Base-by-base conservation (phyloP, 2,888 invertebrate genomes). In the Chymomyza procnemis region DNA sequence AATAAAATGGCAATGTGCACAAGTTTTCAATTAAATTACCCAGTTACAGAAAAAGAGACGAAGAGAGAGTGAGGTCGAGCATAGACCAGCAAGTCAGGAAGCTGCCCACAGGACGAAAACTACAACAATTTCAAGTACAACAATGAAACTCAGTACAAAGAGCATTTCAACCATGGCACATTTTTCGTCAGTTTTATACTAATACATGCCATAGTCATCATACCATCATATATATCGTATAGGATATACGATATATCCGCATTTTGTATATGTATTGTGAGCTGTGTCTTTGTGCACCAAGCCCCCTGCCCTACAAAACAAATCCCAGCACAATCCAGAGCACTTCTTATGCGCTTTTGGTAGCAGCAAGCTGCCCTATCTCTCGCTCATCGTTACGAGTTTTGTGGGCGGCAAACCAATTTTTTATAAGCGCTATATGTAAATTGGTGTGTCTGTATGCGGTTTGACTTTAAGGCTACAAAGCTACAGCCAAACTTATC, bases 1-100 rank as follows among this genome's bases (percentile, higher is more conserved):
- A 69, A 69, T 73, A 70, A 81, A 76, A 73, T 75, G 62, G 71
- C 65, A 79, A 85, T n/a, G 76, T 86, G 78, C 75, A 76, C 75
- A 80, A 85, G 75, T 82, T 86, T 85, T 79, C 87, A 87, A 86
- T 85, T 86, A 85, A 80, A 85, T 86, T 85, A 82, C 76, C 58
- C 60, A 46, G 41, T 41, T 12, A 41, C 1, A 41, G 34, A 41
- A 8, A 4, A 5, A 6, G 26, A 26, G 26, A n/a, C n/a, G n/a
- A n/a, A 3, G 14, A 47, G 47, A 47, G n/a, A 47, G 47, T 16
- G 4, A 14, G 47, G n/a, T n/a, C n/a, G n/a, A n/a, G n/a, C n/a
- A n/a, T n/a, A n/a, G n/a, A n/a, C n/a, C 47, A 47, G 14, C 47
- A n/a, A 18, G 48, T 18, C 48, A 50, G 48, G 16, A 50, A 14